These are phyloP conservation scores for Mobula birostris DNA, from an alignment of 2,113 vertebrate species.

Conservation along the genomic window DNA sequence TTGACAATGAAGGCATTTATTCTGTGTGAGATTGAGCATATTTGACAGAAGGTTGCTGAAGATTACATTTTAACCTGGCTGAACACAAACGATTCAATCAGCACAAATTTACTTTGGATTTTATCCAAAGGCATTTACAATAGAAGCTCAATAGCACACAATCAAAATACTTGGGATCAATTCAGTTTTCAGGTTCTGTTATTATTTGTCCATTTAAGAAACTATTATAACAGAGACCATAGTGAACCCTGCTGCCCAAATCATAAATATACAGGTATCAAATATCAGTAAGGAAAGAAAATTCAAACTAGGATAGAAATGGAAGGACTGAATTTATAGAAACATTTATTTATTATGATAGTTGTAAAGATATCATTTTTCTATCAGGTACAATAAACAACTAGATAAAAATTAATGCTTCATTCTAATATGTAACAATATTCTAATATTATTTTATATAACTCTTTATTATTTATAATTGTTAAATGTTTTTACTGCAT, in stretches of 20 bases:
- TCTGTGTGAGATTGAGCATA: background rate
- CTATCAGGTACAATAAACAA: background rate
- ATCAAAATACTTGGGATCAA: background rate
- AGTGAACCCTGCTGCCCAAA: background rate
- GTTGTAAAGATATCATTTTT: background rate
- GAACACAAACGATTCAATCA: constrained; percentile 5
- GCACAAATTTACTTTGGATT: constrained; percentile 14
- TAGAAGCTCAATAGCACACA: background rate
- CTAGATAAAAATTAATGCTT: no score
- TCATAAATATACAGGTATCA: background rate
- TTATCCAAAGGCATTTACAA: background rate
- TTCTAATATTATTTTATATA: no score
- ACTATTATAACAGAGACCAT: background rate
- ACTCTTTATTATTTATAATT: no score
- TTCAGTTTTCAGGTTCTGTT: no score
- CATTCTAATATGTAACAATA: no score
- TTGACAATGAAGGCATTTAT: background rate
- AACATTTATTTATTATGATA: background rate
- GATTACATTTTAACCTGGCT: background rate
- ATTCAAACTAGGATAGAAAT: background rate
- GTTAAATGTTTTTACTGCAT: no score
- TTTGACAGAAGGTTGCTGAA: constrained; percentile 16
- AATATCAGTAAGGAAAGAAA: background rate
- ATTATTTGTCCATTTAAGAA: background rate
- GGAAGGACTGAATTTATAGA: background rate